Percentiles rank a stretch among this genome's conserved stretches.
Conservation (phyloP, 2,797 vertebrate genomes). For the Urocyon cinereoargenteus region DNA sequence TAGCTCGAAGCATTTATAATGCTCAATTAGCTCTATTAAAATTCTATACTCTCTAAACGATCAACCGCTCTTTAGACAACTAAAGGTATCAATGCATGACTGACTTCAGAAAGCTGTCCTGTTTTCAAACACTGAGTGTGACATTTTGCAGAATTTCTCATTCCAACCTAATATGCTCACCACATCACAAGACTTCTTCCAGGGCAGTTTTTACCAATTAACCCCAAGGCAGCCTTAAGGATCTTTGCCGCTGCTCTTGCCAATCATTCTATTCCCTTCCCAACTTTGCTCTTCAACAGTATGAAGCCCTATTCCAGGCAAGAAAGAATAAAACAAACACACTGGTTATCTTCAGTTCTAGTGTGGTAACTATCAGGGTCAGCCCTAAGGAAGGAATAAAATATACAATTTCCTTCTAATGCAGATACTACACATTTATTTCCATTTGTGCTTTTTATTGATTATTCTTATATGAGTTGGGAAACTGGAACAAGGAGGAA, state of each 20-base stretch:
- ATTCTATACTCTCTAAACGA: not conserved
- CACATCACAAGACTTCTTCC: slow-evolving; percentile 4
- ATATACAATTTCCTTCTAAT: not conserved
- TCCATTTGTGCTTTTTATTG: slow-evolving; percentile 32
- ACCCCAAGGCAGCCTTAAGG: not conserved
- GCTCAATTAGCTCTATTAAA: slow-evolving; percentile 3
- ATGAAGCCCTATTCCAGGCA: not conserved
- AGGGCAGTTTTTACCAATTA: not conserved
- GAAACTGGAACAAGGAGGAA: not conserved
- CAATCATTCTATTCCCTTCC: not conserved
- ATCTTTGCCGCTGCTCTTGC: not conserved
- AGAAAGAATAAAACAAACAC: not conserved
- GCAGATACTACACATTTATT: not conserved
- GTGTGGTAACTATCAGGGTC: not conserved
- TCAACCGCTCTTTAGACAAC: not conserved
- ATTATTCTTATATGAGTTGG: slow-evolving; percentile 1
- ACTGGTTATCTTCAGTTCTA: not conserved
- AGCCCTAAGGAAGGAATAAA: not conserved
- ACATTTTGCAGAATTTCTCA: slow-evolving; percentile 12
- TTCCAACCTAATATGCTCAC: not conserved
- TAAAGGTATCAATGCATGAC: not conserved
- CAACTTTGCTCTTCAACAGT: not conserved
- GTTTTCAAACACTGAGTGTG: not conserved
- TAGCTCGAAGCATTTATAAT: not conserved
- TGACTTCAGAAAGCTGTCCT: not conserved